Conservation (phyloP, 2,888 invertebrate genomes). For the Strigamia transsilvanica region DNA sequence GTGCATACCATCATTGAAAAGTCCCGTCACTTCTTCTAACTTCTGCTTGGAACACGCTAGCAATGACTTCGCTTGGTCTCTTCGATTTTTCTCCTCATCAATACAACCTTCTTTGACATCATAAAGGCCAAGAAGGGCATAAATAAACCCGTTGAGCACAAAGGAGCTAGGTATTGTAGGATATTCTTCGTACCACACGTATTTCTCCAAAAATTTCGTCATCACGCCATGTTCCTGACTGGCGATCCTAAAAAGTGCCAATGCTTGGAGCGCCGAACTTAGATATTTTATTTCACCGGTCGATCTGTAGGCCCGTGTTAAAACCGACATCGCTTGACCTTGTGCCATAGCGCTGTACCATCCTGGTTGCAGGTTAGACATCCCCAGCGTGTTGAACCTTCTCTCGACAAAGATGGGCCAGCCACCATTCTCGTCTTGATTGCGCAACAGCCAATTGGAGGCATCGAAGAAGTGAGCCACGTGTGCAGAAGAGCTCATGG, state of each 20-base stretch:
- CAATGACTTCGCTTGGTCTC: background rate
- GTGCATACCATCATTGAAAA: conserved; percentile 84
- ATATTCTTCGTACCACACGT: conserved; percentile 98
- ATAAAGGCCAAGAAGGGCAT: conserved; percentile 93
- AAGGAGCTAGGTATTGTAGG: conserved; percentile 94
- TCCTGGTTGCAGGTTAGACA: conserved; percentile 81
- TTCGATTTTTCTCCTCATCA: conserved; percentile 23
- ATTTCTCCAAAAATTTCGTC: conserved; percentile 84
- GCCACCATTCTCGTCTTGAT: conserved; percentile 88
- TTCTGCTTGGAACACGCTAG: conserved; percentile 69
- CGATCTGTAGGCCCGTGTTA: conserved; percentile 87
- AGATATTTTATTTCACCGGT: conserved; percentile 78
- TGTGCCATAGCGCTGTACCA: conserved; percentile 99
- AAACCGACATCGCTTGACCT: conserved; percentile 92
- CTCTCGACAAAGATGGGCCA: conserved; percentile 91
- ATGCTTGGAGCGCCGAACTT: conserved; percentile 80
- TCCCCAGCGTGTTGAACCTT: conserved; percentile 71
- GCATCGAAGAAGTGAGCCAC: conserved; percentile 90
- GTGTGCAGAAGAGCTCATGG: conserved; percentile 83
- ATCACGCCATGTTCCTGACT: conserved; percentile 82
- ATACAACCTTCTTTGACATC: conserved; percentile 76
- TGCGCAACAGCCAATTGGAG: conserved; percentile 88
- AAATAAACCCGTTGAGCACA: conserved; percentile 98
- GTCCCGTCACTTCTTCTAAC: conserved; percentile 74
- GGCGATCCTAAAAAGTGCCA: conserved; percentile 78